phyloP scores from a whole-genome alignment of 2,888 invertebrate species.

The Belgica antarctica region DNA sequence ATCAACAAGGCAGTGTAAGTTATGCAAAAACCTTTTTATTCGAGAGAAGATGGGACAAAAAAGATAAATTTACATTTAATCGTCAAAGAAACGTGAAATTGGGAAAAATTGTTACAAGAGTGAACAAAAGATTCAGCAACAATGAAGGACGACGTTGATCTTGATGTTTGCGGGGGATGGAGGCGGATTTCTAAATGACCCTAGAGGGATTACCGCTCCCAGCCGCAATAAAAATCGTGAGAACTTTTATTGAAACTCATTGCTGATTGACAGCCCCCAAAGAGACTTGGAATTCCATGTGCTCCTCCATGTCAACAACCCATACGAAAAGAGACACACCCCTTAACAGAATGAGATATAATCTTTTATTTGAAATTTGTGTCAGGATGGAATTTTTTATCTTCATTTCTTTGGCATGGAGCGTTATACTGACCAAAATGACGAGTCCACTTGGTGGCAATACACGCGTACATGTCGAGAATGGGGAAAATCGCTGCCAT shows the following conservation, averaged over 20 bases:
- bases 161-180: too few species aligned
- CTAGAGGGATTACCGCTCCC: too few species aligned
- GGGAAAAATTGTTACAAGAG: not conserved
- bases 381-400: not conserved
- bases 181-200: too few species aligned
- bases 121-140: not conserved
- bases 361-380: not conserved
- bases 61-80: not conserved
- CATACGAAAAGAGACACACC: too few species aligned
- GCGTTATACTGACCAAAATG: conserved; percentile 68
- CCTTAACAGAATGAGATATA: not conserved
- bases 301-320: too few species aligned
- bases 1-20: conserved; percentile 89
- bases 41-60: not conserved
- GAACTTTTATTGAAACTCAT: too few species aligned
- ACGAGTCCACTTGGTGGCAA: conserved; percentile 88
- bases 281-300: too few species aligned
- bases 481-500: conserved; percentile 91
- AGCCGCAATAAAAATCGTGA: too few species aligned
- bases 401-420: not conserved
- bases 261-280: too few species aligned
- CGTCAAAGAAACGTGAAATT: not conserved
- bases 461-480: conserved; percentile 78
- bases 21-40: conserved; percentile 73
- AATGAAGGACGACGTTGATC: too few species aligned